Base-by-base conservation (phyloP, 2,888 invertebrate genomes). In the Baccha elongata region DNA sequence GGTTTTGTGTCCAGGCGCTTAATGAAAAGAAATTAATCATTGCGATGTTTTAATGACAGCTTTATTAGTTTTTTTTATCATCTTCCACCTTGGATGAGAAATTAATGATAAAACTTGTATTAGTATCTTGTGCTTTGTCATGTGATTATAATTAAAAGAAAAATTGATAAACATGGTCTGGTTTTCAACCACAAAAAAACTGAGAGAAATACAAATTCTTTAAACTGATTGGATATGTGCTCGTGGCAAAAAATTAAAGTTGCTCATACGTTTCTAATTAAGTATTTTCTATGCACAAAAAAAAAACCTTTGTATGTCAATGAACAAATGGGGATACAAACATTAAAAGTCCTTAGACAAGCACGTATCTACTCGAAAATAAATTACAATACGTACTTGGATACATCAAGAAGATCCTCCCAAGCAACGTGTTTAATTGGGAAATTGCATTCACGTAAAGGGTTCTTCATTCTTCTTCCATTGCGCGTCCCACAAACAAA, bases 11-110 rank as follows among this genome's bases (percentile, higher is more conserved):
- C 46, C 76, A 19, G 35, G 46, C 68, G 69, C 67, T 78, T 78
- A 83, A 83, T 83, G 78, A 83, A 78, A 83, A 83, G 83, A 83
- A 83, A 83, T 83, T 83, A 83, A 83, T 83, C 83, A 83, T 83
- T 60, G 72, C 68, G 64, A 73, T 78, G 75, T 68, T 69, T 64
- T 79, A 84, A 79, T 73, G 79, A 83, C 65, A 68, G 78, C 67
- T 78, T 68, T 81, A 76, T 81, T 76, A 71, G 50, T 21, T 19
- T 60, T 37, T 19, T n/a, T n/a, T n/a, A n/a, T n/a, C n/a, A n/a
- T 23, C 6, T 29, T 48, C 13, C 10, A 15, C 48, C 19, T n/a
- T n/a, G 32, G 42, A 44, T 42, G 62, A 19, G 17, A 26, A 44
- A 35, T 35, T 71, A 73, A 73, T 65, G 55, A 73, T 65, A 53